These are phyloP conservation scores for Autographa pulchrina DNA, from an alignment of 2,888 invertebrate genomes.

Conservation along the genomic window DNA sequence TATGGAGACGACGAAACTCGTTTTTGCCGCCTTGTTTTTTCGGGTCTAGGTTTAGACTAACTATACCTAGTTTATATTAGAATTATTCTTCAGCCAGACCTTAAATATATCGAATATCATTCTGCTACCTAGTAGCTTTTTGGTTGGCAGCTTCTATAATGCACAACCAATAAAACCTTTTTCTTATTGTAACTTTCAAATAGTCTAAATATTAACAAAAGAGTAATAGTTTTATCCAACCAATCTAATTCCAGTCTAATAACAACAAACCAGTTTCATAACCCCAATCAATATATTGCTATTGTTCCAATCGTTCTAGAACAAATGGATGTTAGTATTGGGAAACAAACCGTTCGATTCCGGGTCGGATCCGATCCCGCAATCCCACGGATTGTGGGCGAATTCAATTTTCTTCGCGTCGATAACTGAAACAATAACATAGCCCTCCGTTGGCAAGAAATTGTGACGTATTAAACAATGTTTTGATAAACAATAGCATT, in stretches of 20 bases:
- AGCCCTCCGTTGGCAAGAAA: slow-evolving; percentile 45
- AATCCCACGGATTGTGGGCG: slow-evolving; percentile 84
- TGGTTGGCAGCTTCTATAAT: too few relatives aligned
- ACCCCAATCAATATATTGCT: slow-evolving; percentile 55
- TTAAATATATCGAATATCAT: too few relatives aligned
- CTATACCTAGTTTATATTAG: too few relatives aligned
- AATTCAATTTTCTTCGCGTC: slow-evolving; percentile 85
- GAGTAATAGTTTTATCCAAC: neutral
- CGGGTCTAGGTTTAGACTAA: too few relatives aligned
- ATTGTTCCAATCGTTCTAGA: slow-evolving; percentile 64
- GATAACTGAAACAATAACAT: slow-evolving; percentile 81
- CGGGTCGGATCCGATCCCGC: slow-evolving; percentile 74
- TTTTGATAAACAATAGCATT: slow-evolving; percentile 1
- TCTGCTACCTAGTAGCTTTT: too few relatives aligned
- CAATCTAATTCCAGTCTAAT: slow-evolving; percentile 35
- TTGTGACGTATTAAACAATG: slow-evolving; percentile 10
- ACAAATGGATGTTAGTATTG: slow-evolving; percentile 68
- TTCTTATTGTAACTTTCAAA: neutral
- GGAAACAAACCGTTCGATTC: slow-evolving; percentile 79
- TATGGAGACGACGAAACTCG: too few relatives aligned
- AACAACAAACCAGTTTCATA: slow-evolving; percentile 50
- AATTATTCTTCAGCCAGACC: too few relatives aligned
- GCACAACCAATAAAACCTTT: too few relatives aligned
- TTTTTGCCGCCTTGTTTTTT: too few relatives aligned
- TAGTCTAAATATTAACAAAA: neutral